Evolutionary conservation across 2,888 invertebrate species (phyloP).

Genomic region (Drosophila dives): DNA sequence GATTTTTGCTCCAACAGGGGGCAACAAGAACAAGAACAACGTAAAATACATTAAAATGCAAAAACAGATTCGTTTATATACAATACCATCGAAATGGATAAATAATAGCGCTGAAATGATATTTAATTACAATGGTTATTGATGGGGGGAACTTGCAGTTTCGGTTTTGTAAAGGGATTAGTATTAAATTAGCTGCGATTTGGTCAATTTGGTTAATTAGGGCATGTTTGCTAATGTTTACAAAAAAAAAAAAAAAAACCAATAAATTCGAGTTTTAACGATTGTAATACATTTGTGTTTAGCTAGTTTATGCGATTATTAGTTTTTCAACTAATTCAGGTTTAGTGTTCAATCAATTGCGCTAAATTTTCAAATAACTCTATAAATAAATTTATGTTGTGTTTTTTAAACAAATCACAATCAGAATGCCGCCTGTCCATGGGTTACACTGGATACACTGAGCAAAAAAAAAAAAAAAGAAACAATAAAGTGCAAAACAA

Average conservation of each 20-base stretch:
- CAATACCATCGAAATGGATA: not conserved
- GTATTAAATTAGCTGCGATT: slow-evolving; percentile 49
- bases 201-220: slow-evolving; percentile 24
- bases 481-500: slow-evolving; percentile 16
- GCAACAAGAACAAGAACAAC: slow-evolving; percentile 13
- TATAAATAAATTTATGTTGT: not conserved
- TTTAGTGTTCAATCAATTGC: not conserved
- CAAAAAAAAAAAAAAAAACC: not conserved
- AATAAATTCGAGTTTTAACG: slow-evolving; percentile 4
- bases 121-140: slow-evolving; percentile 10
- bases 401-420: not conserved
- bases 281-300: slow-evolving; percentile 6
- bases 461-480: not conserved
- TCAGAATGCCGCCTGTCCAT: not conserved
- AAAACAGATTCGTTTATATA: not conserved
- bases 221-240: not conserved
- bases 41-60: slow-evolving; percentile 14
- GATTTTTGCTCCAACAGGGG: no score
- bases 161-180: slow-evolving; percentile 34
- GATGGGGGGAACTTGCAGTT: slow-evolving; percentile 15
- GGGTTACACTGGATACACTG: not conserved
- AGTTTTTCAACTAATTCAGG: not conserved
- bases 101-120: not conserved
- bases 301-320: not conserved
- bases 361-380: not conserved